phyloP scores from a whole-genome alignment of 2,888 invertebrate genomes.

The Melanostoma scalare region DNA sequence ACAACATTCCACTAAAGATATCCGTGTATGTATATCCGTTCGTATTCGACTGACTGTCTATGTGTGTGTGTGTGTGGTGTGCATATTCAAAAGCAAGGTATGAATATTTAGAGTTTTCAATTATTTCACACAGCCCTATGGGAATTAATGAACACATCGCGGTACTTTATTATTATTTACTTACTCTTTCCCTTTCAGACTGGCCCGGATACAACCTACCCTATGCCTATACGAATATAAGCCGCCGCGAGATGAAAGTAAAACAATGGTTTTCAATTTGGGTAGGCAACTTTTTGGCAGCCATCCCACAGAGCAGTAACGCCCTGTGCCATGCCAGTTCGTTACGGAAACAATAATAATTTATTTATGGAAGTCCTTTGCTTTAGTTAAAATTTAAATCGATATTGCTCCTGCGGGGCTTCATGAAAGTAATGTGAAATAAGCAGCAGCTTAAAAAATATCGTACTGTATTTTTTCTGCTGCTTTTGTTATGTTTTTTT shows the following conservation, averaged over 20 bases:
- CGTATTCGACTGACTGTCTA: too few relatives aligned
- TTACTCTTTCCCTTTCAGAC: constrained; percentile 6
- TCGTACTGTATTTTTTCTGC: too few relatives aligned
- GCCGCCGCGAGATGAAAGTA: constrained; percentile 46
- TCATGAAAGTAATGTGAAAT: too few relatives aligned
- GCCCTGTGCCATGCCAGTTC: background rate
- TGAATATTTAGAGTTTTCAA: constrained; percentile 70
- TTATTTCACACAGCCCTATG: constrained; percentile 55
- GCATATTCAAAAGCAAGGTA: background rate
- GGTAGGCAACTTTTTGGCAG: constrained; percentile 17
- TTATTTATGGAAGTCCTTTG: constrained; percentile 33
- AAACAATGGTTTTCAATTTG: constrained; percentile 63
- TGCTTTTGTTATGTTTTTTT: too few relatives aligned
- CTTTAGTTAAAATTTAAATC: constrained; percentile 30
- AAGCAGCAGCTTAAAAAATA: too few relatives aligned
- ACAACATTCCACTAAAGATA: constrained; percentile 6
- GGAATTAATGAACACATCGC: constrained; percentile 59
- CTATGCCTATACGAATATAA: background rate
- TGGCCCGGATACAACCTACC: constrained; percentile 10
- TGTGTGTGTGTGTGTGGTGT: too few relatives aligned
- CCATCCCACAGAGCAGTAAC: constrained; percentile 14
- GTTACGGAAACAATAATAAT: constrained; percentile 27
- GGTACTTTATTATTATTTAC: constrained; percentile 61
- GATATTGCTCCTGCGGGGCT: constrained; percentile 9
- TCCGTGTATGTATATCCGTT: background rate